phyloP scores from a whole-genome alignment of 2,888 invertebrate species.

The Platerodrilus igneus region DNA sequence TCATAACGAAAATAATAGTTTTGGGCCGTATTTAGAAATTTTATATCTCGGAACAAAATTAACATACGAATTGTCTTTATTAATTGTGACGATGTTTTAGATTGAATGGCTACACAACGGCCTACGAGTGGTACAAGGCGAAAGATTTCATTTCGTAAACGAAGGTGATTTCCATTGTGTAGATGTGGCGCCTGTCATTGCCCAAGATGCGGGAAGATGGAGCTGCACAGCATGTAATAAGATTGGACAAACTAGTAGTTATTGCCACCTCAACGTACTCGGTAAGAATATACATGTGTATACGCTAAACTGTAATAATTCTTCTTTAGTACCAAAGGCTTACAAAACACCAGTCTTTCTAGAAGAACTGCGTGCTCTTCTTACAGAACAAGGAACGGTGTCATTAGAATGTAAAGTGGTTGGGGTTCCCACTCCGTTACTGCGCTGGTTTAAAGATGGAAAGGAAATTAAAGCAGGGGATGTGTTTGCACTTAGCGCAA shows the following conservation, averaged over 20 bases:
- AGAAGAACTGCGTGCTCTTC: constrained; percentile 74
- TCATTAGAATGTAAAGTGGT: constrained; percentile 88
- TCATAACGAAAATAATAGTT: too few species aligned
- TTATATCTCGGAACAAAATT: too few species aligned
- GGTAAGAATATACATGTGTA: constrained; percentile 48
- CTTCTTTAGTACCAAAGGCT: constrained; percentile 70
- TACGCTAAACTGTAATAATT: neutral
- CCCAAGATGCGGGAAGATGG: constrained; percentile 82
- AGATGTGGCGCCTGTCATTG: constrained; percentile 74
- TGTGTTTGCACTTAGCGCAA: constrained; percentile 80
- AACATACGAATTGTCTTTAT: too few species aligned
- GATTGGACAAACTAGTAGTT: constrained; percentile 69
- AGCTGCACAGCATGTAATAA: constrained; percentile 76
- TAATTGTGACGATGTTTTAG: constrained; percentile 51
- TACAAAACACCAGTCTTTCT: constrained; percentile 85
- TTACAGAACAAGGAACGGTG: constrained; percentile 85
- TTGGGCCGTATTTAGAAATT: too few species aligned
- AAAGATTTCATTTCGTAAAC: constrained; percentile 70
- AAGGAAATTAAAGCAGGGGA: constrained; percentile 86
- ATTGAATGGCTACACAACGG: constrained; percentile 87
- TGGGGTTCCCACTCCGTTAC: constrained; percentile 74
- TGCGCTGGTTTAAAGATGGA: constrained; percentile 76
- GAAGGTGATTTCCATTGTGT: constrained; percentile 85
- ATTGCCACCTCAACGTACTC: constrained; percentile 72
- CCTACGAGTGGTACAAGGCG: constrained; percentile 65